phyloP scores from a whole-genome alignment of 2,113 vertebrate genomes.

The Anarhynchus alexandrinus region DNA sequence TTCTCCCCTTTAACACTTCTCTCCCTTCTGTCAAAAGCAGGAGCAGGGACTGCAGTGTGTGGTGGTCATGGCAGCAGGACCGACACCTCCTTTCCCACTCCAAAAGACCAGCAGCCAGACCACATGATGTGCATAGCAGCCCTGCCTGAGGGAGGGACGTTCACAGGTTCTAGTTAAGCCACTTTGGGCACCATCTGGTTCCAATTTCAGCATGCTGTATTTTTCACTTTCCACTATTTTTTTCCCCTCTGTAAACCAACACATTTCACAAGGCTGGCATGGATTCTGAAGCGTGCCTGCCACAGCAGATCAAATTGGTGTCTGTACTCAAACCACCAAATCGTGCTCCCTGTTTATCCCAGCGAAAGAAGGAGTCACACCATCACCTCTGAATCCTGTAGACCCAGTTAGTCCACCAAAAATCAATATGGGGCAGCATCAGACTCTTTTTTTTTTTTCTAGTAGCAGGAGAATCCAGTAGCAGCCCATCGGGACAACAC shows the following conservation, averaged over 20 bases:
- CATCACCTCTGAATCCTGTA: not conserved
- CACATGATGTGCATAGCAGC: rapidly evolving
- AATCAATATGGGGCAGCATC: not conserved
- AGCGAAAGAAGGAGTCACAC: not conserved
- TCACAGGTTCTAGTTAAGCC: not conserved
- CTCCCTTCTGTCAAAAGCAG: not conserved
- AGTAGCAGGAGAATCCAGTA: not conserved
- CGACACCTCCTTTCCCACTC: not conserved
- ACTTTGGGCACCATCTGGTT: not conserved
- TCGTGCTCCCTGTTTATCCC: not conserved
- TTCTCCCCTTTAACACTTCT: not conserved
- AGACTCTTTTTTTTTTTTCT: rapidly evolving
- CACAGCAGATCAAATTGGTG: not conserved
- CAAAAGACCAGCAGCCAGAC: not conserved
- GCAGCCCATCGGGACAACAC: not conserved
- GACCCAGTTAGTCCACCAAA: not conserved
- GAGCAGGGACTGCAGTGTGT: not conserved
- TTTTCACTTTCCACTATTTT: not conserved
- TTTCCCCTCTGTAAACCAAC: not conserved
- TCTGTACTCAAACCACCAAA: not conserved
- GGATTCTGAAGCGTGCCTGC: not conserved
- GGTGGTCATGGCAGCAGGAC: not conserved
- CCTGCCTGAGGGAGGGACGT: rapidly evolving
- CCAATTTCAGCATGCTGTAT: too few relatives aligned
- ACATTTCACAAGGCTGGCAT: not conserved